Percentiles rank a stretch among this genome's conserved stretches.
Conservation (phyloP, 1,140 invertebrate genomes). For the Drosophila bocki region DNA sequence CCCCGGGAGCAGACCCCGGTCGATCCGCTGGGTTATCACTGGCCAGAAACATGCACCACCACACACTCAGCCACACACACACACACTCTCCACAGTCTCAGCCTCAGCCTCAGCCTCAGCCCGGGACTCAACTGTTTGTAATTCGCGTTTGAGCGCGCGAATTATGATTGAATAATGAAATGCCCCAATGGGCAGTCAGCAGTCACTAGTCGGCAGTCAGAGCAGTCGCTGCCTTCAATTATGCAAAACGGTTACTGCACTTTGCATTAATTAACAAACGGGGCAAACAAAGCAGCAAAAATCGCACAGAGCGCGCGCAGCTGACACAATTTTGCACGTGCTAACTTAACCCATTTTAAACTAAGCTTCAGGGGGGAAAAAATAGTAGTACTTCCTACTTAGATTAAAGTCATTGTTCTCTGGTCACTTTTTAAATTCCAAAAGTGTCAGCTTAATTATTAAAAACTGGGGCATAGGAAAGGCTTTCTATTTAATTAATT, state of each 20-base stretch:
- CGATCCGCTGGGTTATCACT: conserved; percentile 73
- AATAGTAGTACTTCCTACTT: conserved; percentile 8
- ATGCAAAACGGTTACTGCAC: conserved; percentile 80
- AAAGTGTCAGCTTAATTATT: not conserved
- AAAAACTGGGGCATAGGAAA: not conserved
- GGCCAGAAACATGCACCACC: conserved; percentile 50
- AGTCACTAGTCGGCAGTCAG: conserved; percentile 19
- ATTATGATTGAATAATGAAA: conserved; percentile 82
- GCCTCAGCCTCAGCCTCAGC: not conserved
- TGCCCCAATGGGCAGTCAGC: conserved; percentile 53
- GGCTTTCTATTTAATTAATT: too few relatives aligned
- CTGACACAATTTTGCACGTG: conserved; percentile 60
- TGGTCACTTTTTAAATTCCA: not conserved
- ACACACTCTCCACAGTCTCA: not conserved
- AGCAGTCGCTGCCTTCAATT: conserved; percentile 64
- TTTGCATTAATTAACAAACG: conserved; percentile 78
- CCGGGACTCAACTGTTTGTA: conserved; percentile 54
- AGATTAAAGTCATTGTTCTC: conserved; percentile 23
- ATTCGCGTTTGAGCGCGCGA: conserved; percentile 73
- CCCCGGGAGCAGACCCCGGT: conserved; percentile 55
- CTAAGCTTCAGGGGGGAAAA: not conserved
- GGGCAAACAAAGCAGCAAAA: conserved; percentile 44
- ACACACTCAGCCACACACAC: conserved; percentile 30
- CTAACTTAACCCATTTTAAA: conserved; percentile 37
- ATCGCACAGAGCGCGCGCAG: conserved; percentile 16